phyloP scores from a whole-genome alignment of 2,797 vertebrate genomes.

The Periparus ater region DNA sequence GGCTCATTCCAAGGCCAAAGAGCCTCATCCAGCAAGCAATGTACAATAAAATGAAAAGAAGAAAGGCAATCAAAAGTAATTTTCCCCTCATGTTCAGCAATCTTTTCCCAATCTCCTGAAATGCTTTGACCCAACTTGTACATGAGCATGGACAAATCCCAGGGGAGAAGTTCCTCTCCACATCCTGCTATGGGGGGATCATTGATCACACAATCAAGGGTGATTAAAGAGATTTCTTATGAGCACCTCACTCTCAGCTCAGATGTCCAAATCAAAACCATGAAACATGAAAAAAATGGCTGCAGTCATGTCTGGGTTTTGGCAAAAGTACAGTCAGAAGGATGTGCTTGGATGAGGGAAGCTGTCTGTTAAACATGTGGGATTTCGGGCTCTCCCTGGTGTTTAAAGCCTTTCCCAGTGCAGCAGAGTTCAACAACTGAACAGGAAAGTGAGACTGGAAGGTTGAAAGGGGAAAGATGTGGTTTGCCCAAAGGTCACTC shows the following conservation, averaged over 20 bases:
- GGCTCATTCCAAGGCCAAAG: conserved; percentile 18
- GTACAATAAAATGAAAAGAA: background rate
- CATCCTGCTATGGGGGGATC: background rate
- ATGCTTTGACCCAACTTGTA: background rate
- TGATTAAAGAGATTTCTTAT: background rate
- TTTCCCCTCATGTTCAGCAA: background rate
- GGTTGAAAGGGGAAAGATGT: background rate
- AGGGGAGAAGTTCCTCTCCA: background rate
- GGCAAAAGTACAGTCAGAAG: background rate
- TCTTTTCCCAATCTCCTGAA: background rate
- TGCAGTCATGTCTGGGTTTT: background rate
- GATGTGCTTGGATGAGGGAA: background rate
- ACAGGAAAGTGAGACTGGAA: background rate
- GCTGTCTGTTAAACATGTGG: background rate
- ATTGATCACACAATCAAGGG: background rate
- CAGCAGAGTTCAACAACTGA: background rate
- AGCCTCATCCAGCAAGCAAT: background rate
- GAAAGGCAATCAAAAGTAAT: background rate
- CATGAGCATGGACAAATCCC: background rate
- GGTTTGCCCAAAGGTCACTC: background rate
- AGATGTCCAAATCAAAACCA: background rate
- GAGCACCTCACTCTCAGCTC: background rate
- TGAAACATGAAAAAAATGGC: background rate
- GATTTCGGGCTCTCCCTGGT: background rate
- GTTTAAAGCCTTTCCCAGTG: background rate